Conservation (phyloP, 2,113 vertebrate species). For the Tenrec ecaudatus region DNA sequence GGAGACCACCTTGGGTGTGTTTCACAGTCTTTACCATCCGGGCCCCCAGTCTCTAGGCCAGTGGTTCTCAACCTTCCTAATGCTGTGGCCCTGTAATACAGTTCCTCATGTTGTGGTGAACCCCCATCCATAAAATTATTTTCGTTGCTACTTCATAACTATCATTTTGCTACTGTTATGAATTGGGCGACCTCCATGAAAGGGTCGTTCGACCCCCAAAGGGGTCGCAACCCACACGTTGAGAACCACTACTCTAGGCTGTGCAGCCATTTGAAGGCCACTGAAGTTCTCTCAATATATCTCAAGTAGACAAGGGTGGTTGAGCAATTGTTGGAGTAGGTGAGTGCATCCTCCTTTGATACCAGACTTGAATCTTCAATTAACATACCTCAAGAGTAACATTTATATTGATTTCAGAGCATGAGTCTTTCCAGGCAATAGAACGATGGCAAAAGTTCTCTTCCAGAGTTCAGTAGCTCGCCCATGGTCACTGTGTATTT, state of each 20-base stretch:
- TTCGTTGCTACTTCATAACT: too few relatives aligned
- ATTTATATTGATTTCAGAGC: constrained; percentile 22
- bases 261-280: neutral
- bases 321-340: neutral
- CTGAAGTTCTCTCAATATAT: neutral
- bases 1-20: neutral
- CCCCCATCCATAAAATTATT: too few relatives aligned
- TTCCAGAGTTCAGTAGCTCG: neutral
- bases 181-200: too few relatives aligned
- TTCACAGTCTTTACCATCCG: neutral
- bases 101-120: too few relatives aligned
- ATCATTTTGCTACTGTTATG: too few relatives aligned
- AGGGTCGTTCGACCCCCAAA: too few relatives aligned
- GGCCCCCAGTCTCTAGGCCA: neutral
- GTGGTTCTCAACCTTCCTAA: too few relatives aligned
- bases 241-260: neutral
- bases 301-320: neutral
- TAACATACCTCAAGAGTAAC: neutral
- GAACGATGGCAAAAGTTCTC: neutral
- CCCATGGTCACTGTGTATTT: neutral
- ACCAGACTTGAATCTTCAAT: constrained; percentile 6
- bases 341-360: neutral
- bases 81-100: too few relatives aligned
- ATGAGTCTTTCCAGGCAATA: neutral
- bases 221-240: too few relatives aligned